Evolutionary conservation across 2,888 invertebrate species (phyloP), one percentile per base, ranked within the genome.

Genomic region (Cantharis flavilabris): DNA sequence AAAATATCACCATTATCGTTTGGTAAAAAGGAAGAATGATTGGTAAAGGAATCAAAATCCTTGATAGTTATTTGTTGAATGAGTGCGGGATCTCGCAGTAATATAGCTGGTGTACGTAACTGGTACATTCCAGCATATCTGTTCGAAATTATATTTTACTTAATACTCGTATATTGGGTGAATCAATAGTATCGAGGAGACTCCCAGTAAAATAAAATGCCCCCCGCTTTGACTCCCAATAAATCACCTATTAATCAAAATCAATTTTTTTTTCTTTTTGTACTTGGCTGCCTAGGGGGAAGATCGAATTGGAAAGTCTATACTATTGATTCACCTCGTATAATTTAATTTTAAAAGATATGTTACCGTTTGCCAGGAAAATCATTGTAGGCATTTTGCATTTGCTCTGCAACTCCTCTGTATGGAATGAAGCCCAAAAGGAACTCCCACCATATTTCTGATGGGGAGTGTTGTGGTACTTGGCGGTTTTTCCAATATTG

Each of bases 61-160:
- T 76, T 76, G 5, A 76, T 72, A 0, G 70, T 69, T 72, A 76
- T 69, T 72, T 76, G 62, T 76, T 76, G 72, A 11, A 76, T 70
- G n/a, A 76, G 18, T 9, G 70, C 73, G 5, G 67, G 73, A 76
- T 76, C 76, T n/a, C 67, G 65, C 13, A 76, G 5, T 5, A 70
- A 14, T 4, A 76, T 20, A 11, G 18, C 23, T 3, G 65, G 63
- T 65, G 9, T 64, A 26, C 5, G 10, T 26, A 73, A 73, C 14
- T 72, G 73, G 9, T 73, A 73, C 16, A n/a, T 49, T 7, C 76
- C 76, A 23, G 16, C 62, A 9, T 76, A 76, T 49, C 76, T 76
- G 23, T 16, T 16, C 16, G 16, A 16, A 16, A 16, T 16, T 16
- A 16, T 16, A 16, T 16, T 16, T 16, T 16, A 16, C 1, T 16